These are phyloP conservation scores for Plusia festucae DNA, from an alignment of 2,888 invertebrate species.

Conservation along the genomic window DNA sequence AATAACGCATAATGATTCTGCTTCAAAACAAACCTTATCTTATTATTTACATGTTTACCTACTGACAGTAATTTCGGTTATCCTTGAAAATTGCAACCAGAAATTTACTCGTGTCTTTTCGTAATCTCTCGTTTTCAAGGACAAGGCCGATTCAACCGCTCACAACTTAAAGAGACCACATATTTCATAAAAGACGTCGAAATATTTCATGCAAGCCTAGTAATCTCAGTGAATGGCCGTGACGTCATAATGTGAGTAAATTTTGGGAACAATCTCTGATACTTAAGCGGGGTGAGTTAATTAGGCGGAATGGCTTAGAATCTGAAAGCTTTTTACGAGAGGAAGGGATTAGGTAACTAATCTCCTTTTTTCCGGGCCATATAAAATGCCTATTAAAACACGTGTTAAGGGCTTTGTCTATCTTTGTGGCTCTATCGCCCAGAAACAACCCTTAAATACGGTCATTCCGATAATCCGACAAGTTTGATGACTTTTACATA, in stretches of 20 bases:
- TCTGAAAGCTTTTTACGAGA: conserved; percentile 37
- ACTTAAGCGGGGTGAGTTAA: conserved; percentile 42
- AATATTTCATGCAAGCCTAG: conserved; percentile 27
- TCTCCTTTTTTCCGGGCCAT: conserved; percentile 36
- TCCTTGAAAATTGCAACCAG: conserved; percentile 35
- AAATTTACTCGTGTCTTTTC: conserved; percentile 13
- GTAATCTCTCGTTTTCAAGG: conserved; percentile 28
- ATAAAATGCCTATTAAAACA: conserved; percentile 42
- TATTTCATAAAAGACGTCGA: conserved; percentile 33
- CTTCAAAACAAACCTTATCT: conserved; percentile 41
- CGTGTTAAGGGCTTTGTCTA: conserved; percentile 15
- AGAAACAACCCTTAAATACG: conserved; percentile 20
- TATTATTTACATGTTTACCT: conserved; percentile 43
- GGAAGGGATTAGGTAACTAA: conserved; percentile 41
- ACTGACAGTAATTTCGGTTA: conserved; percentile 24
- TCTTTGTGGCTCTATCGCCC: background rate
- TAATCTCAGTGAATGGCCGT: conserved; percentile 24
- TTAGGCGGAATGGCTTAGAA: conserved; percentile 41
- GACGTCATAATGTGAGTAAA: conserved; percentile 30
- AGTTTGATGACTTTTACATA: conserved; percentile 17
- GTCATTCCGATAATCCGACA: conserved; percentile 14
- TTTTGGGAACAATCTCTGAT: conserved; percentile 26
- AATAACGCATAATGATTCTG: conserved; percentile 10
- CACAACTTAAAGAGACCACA: conserved; percentile 24
- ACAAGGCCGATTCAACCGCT: conserved; percentile 21